Evolutionary conservation across 2,797 vertebrate genomes (phyloP), one percentile per base, ranked within the genome.

Genomic region (Champsocephalus gunnari): DNA sequence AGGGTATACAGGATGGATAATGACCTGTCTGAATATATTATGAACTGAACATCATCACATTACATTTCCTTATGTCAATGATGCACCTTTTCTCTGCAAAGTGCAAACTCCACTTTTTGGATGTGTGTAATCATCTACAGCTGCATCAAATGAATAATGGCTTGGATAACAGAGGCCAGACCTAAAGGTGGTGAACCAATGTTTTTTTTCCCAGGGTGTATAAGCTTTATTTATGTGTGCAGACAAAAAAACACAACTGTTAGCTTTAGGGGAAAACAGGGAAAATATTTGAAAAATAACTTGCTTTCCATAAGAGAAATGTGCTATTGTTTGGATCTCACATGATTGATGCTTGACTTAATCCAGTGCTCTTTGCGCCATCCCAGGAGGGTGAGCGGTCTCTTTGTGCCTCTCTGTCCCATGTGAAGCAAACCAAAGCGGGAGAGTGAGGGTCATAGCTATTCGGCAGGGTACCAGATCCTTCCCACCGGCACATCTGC

Each of bases 271-370:
- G 13, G 32, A 28, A 44, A 24, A 83, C 77, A 75, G 66, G 82
- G 69, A 63, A 47, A 51, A 66, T 71, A 32, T 84, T 86, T 92
- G 79, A 24, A n/a, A 44, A 73, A 63, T 12, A 77, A 66, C 77
- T 66, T 43, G 73, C 57, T 87, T 74, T 81, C 72, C 61, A 53
- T 80, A 57, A 87, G 73, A 83, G 59, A 91, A 88, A 78, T 73
- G 56, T 82, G 58, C 80, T 63, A 72, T 92, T 89, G 88, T 94
- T 87, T 80, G 84, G 81, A 65, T 87, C 90, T 89, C 89, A 84
- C 81, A 84, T 95, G 93, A 95, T 95, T 96, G 93, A 95, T 95
- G 92, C 91, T 95, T 91, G 89, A 87, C 90, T 93, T 94, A 93
- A 95, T 94, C 93, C 93, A 74, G 86, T 76, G 93, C 92, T 94